Conservation (phyloP, 2,113 vertebrate species). For the Gymnorhina tibicen region DNA sequence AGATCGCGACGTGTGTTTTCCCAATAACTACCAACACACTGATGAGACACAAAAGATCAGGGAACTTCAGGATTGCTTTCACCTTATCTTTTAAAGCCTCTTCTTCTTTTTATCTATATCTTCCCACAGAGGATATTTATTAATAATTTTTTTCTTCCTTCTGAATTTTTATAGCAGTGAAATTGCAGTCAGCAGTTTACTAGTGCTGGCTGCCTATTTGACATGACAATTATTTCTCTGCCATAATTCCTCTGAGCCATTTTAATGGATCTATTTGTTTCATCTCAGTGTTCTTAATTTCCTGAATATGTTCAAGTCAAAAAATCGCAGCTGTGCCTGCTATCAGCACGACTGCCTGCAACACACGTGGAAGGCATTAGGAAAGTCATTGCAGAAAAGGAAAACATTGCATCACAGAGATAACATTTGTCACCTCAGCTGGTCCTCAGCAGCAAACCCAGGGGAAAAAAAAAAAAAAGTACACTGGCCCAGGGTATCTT, state of each 20-base stretch:
- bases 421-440: conserved; percentile 35
- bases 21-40: not conserved
- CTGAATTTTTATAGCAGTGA: not conserved
- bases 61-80: conserved; percentile 13
- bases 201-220: conserved; percentile 21
- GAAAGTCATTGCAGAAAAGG: not conserved
- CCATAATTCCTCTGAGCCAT: conserved; percentile 50
- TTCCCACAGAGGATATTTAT: conserved; percentile 17
- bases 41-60: not conserved
- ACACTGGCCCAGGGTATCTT: not conserved
- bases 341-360: not conserved
- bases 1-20: not conserved
- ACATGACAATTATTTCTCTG: conserved; percentile 56
- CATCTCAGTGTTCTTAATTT: conserved; percentile 64
- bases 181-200: conserved; percentile 42
- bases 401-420: conserved; percentile 32
- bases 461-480: conserved; percentile 17
- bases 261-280: conserved; percentile 63
- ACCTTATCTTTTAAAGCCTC: not conserved
- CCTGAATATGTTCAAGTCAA: conserved; percentile 38
- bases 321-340: conserved; percentile 15
- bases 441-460: not conserved
- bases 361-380: not conserved
- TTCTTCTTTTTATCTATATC: not conserved
- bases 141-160: not conserved